phyloP scores from a whole-genome alignment of 23 tunicate species.

The Clavelina lepadiformis region DNA sequence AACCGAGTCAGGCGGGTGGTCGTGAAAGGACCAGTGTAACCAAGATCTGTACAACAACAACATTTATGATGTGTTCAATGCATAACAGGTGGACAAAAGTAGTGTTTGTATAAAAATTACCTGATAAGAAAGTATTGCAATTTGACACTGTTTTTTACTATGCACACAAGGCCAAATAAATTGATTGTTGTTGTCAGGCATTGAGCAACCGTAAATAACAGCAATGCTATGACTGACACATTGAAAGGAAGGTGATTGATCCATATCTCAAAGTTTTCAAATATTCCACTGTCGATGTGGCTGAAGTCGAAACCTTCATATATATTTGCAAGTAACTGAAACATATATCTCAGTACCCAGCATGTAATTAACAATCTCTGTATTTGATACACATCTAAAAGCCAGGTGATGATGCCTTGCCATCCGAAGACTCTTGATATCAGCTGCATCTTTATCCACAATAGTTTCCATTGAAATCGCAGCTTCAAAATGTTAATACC shows the following conservation, averaged over 20 bases:
- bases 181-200: conserved; percentile 62
- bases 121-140: conserved; percentile 51
- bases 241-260: background rate
- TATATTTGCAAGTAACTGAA: conserved; percentile 32
- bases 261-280: conserved; percentile 8
- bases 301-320: conserved; percentile 1
- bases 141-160: conserved; percentile 38
- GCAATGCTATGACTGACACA: background rate
- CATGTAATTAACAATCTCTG: conserved; percentile 47
- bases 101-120: conserved; percentile 14
- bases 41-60: conserved; percentile 38
- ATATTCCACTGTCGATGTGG: conserved; percentile 4
- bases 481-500: background rate
- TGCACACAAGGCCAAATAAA: conserved; percentile 60
- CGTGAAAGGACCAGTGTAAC: conserved; percentile 54
- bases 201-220: conserved; percentile 33
- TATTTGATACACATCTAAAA: conserved; percentile 39
- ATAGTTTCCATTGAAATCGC: conserved; percentile 11
- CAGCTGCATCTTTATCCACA: conserved; percentile 31
- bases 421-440: conserved; percentile 48
- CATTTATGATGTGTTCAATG: background rate
- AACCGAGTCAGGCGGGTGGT: conserved; percentile 70
- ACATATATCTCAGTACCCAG: conserved; percentile 37
- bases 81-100: background rate
- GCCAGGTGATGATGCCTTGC: conserved; percentile 54